These are phyloP conservation scores for Coronaproctus castanopsis DNA, from an alignment of 2,888 invertebrate species.

Conservation along the genomic window DNA sequence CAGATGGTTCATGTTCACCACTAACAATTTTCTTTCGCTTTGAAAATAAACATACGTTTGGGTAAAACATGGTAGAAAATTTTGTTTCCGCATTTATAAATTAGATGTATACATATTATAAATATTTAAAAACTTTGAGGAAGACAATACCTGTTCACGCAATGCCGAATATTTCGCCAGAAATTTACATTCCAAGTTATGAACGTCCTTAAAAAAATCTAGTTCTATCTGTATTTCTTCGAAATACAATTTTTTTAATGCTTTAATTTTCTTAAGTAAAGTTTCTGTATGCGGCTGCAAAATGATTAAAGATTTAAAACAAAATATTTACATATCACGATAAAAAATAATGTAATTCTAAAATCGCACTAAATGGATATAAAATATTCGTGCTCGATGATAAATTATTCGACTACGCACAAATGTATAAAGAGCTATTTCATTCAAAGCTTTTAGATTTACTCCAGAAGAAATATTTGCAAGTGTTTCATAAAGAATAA, in stretches of 20 bases:
- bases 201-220: slow-evolving; percentile 83
- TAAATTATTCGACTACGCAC: no score
- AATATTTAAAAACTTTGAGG: no score
- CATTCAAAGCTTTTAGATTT: no score
- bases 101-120: no score
- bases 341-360: no score
- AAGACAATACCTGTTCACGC: slow-evolving; percentile 46
- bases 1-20: slow-evolving; percentile 67
- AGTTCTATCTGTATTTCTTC: slow-evolving; percentile 70
- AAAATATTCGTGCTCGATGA: no score
- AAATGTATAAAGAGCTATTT: no score
- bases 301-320: slow-evolving; percentile 25
- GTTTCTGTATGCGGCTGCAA: slow-evolving; percentile 56
- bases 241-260: slow-evolving; percentile 67
- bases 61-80: not conserved
- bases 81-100: slow-evolving; percentile 11
- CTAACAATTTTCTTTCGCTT: slow-evolving; percentile 15
- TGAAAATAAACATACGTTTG: not conserved
- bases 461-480: no score
- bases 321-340: no score
- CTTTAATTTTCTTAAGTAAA: slow-evolving; percentile 39
- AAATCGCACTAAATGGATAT: no score
- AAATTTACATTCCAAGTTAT: slow-evolving; percentile 78
- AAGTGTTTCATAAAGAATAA: no score
- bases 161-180: slow-evolving; percentile 54